Conservation (phyloP, 2,888 invertebrate species). For the Drosophila formosana region DNA sequence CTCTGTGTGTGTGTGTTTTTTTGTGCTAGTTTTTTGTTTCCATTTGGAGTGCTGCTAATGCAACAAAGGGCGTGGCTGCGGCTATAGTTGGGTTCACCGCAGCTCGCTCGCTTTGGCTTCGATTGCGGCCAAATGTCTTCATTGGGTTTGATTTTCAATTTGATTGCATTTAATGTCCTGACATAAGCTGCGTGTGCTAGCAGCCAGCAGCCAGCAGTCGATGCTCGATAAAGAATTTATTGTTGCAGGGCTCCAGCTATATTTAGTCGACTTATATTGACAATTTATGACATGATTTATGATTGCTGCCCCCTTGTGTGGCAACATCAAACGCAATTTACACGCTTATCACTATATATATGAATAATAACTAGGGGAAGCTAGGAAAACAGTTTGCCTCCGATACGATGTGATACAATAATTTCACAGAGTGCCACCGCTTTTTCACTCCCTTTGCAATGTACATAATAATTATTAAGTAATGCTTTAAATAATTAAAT, state of each 20-base stretch:
- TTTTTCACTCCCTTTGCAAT: not conserved
- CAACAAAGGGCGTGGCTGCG: conserved; percentile 59
- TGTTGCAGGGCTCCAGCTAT: conserved; percentile 15
- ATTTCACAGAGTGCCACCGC: conserved; percentile 5
- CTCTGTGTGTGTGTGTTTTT: conserved; percentile 2
- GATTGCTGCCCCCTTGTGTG: conserved; percentile 41
- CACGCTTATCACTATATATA: conserved; percentile 58
- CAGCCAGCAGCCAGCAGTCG: conserved; percentile 16
- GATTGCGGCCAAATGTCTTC: conserved; percentile 68
- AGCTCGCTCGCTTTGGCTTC: conserved; percentile 53
- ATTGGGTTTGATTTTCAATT: conserved; percentile 73
- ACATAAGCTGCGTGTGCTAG: conserved; percentile 44
- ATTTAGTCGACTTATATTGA: conserved; percentile 40
- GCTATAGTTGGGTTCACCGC: conserved; percentile 32
- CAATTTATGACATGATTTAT: conserved; percentile 71
- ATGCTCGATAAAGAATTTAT: conserved; percentile 51
- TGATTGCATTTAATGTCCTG: conserved; percentile 68
- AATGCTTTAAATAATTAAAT: not conserved
- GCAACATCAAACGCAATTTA: conserved; percentile 59
- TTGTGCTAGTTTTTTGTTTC: conserved; percentile 20
- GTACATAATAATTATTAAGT: not conserved
- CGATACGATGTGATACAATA: conserved; percentile 6
- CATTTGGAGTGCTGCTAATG: conserved; percentile 50
- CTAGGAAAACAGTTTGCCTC: conserved; percentile 16
- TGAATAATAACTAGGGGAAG: conserved; percentile 53